Base-by-base conservation (phyloP, 2,888 invertebrate genomes). In the Dyspetes luteomarginatus region DNA sequence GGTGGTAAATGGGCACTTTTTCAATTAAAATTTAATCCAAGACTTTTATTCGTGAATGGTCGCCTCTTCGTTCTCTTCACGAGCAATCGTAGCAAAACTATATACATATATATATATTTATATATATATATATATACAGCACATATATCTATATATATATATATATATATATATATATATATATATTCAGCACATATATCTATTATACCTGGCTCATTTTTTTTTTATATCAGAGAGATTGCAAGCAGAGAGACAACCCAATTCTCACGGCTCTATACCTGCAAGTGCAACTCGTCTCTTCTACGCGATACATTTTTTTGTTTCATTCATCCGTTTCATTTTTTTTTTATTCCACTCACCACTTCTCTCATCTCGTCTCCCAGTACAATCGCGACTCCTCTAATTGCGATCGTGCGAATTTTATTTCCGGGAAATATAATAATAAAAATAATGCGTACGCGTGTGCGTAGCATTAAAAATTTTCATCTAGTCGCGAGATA, bases 221-320 rank as follows among this genome's bases (percentile, higher is more conserved):
- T 41, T 64, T 52, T 78, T 76, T 65, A 30, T n/a, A 68, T 65
- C 55, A n/a, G n/a, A n/a, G 30, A 36, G 52, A 64, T 36, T 58
- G 67, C 67, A 62, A 36, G 76, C 45, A 43, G 81, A 81, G 82
- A 77, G 82, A 84, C 86, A 89, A 85, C 91, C 91, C 79, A 84
- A 88, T 91, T 91, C 91, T 89, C 91, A 91, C 88, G 90, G 76
- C 82, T 85, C 78, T 81, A n/a, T n/a, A 79, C 12, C 43, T 15
- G 3, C 30, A 22, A 28, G 7, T 48, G 12, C 36, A 22, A 26
- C 56, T 50, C 36, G 30, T 22, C 28, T 55, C 62, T n/a, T 52
- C 45, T 22, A 41, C 24, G 36, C 52, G 28, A 45, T 22, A n/a
- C 30, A 3, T 3, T 19, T 52, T 79, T 79, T 60, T 19, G 30